phyloP scores from a whole-genome alignment of 64 coral and sea anemone species.

The Pocillopora verrucosa region DNA sequence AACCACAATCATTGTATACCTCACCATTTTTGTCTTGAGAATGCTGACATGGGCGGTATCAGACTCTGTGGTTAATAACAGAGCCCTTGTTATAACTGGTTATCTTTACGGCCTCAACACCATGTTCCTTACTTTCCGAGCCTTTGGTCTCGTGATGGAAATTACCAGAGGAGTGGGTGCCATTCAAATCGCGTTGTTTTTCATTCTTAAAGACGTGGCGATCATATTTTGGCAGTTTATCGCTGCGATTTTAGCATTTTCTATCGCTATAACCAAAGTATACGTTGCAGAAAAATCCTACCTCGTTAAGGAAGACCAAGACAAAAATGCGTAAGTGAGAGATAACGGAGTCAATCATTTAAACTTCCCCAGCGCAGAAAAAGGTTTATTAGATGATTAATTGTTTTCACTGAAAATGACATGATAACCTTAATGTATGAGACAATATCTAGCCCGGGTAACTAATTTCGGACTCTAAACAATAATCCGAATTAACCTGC shows the following conservation, averaged over 20 bases:
- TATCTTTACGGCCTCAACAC: slow-evolving; percentile 56
- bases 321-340: neutral
- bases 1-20: slow-evolving; percentile 14
- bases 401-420: too few species aligned
- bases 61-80: neutral
- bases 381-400: neutral
- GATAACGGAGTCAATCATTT: neutral
- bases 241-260: slow-evolving; percentile 37
- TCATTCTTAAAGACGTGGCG: slow-evolving; percentile 8
- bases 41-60: slow-evolving; percentile 24
- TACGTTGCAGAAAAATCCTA: slow-evolving; percentile 40
- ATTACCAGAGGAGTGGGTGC: slow-evolving; percentile 2
- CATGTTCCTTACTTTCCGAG: slow-evolving; percentile 42
- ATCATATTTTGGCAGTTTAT: slow-evolving; percentile 45
- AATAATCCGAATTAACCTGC: too few species aligned
- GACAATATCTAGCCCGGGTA: too few species aligned
- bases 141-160: slow-evolving; percentile 53
- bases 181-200: slow-evolving; percentile 48
- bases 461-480: too few species aligned
- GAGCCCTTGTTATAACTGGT: slow-evolving; percentile 29
- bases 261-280: slow-evolving; percentile 43
- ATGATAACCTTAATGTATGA: too few species aligned
- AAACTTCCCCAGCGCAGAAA: neutral
- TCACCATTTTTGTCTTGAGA: slow-evolving; percentile 13
- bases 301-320: neutral